phyloP scores from a whole-genome alignment of 2,113 vertebrate species.

The Cichladusa arquata region DNA sequence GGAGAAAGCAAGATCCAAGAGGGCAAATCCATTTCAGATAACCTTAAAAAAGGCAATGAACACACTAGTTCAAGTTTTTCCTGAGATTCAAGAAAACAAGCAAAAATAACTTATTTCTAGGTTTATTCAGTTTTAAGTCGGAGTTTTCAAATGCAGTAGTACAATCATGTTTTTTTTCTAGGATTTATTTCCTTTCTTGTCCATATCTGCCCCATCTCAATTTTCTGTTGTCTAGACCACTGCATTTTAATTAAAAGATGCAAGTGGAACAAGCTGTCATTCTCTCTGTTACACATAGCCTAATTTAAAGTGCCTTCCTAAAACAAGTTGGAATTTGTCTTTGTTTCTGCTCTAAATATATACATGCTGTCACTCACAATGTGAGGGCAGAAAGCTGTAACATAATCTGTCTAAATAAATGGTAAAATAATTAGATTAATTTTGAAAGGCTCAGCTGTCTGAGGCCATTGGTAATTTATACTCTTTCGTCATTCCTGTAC shows the following conservation, averaged over 20 bases:
- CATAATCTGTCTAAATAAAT: neutral
- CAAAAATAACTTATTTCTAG: neutral
- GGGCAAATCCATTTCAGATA: neutral
- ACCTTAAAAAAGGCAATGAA: neutral
- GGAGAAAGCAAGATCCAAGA: neutral
- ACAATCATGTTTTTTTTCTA: neutral
- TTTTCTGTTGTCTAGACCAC: neutral
- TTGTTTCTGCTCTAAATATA: neutral
- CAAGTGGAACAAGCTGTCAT: neutral
- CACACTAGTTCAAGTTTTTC: neutral
- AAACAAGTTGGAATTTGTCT: neutral
- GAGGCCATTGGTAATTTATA: neutral
- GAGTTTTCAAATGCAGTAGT: neutral
- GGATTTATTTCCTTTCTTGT: neutral
- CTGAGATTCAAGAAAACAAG: neutral
- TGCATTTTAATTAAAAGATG: conserved; percentile 22
- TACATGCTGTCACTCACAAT: neutral
- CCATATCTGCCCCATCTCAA: neutral
- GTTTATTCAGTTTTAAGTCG: neutral
- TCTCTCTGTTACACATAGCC: neutral
- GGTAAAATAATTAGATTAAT: conserved; percentile 21
- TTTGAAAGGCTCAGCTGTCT: conserved; percentile 2
- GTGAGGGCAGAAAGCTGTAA: neutral
- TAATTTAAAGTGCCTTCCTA: neutral
- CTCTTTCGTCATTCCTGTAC: neutral